These are phyloP conservation scores for Gastrophryne carolinensis DNA, from an alignment of 2,797 vertebrate species.

Conservation along the genomic window DNA sequence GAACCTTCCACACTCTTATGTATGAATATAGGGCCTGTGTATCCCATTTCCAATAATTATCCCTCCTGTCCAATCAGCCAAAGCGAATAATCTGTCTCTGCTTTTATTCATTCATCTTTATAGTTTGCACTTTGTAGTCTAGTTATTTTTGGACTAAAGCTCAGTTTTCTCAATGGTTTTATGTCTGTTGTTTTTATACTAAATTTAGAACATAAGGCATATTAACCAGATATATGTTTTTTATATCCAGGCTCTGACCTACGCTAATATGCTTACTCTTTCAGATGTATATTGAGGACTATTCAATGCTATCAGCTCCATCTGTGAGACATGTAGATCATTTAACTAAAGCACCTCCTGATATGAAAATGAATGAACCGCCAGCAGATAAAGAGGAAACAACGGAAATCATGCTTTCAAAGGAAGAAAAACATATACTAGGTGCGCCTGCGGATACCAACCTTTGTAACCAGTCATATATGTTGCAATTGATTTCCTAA, in stretches of 20 bases:
- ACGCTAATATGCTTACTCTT: neutral
- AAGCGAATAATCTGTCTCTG: too few relatives aligned
- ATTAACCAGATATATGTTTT: neutral
- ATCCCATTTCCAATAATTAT: too few relatives aligned
- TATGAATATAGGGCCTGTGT: too few relatives aligned
- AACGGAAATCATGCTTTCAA: slow-evolving; percentile 19
- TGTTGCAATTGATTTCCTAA: too few relatives aligned
- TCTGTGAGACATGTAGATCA: neutral
- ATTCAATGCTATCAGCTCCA: neutral
- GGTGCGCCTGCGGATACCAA: slow-evolving; percentile 4
- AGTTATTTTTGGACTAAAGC: too few relatives aligned
- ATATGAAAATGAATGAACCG: neutral
- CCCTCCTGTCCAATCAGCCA: too few relatives aligned
- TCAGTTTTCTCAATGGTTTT: neutral
- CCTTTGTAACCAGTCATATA: too few relatives aligned
- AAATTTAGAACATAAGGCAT: neutral
- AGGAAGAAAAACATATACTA: slow-evolving; percentile 47
- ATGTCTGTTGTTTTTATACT: neutral
- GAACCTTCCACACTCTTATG: too few relatives aligned
- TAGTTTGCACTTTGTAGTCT: too few relatives aligned
- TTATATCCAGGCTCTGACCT: neutral
- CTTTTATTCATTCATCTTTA: too few relatives aligned
- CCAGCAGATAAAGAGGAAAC: slow-evolving; percentile 17
- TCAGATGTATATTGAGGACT: slow-evolving; percentile 4
- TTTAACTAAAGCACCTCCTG: neutral